Evolutionary conservation across 2,888 invertebrate genomes (phyloP).

Genomic region (Parelbella ahira): DNA sequence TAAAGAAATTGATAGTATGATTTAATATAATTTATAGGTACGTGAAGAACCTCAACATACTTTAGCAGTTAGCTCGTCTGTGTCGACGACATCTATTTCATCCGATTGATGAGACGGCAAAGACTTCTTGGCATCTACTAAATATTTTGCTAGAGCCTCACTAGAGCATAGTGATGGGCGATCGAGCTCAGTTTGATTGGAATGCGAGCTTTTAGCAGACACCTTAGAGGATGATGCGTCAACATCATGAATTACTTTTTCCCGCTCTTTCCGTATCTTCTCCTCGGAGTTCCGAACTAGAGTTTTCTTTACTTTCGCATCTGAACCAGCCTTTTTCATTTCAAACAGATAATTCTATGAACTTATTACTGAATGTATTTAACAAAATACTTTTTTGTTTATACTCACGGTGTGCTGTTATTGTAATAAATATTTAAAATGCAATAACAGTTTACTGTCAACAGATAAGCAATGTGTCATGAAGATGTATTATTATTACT

Average conservation of each 20-base stretch:
- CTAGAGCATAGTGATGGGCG: constrained; percentile 64
- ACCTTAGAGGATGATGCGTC: constrained; percentile 38
- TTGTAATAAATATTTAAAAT: too few species aligned
- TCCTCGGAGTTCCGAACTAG: constrained; percentile 58
- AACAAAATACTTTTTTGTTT: too few species aligned
- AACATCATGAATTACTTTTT: constrained; percentile 43
- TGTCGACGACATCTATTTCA: constrained; percentile 47
- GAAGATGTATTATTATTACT: too few species aligned
- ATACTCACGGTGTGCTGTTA: too few species aligned
- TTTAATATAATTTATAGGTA: too few species aligned
- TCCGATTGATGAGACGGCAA: constrained; percentile 38
- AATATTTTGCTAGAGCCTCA: constrained; percentile 56
- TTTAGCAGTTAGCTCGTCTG: constrained; percentile 44
- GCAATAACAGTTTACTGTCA: too few species aligned
- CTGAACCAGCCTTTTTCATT: constrained; percentile 53
- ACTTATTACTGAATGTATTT: too few species aligned
- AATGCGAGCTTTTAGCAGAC: constrained; percentile 26
- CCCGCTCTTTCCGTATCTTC: constrained; percentile 40
- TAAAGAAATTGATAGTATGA: too few species aligned
- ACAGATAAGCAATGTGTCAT: too few species aligned
- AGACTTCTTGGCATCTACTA: constrained; percentile 46
- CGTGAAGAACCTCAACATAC: too few species aligned
- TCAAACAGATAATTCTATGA: neutral
- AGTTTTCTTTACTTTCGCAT: constrained; percentile 65
- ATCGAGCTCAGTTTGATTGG: constrained; percentile 45